Conservation (phyloP, 2,797 vertebrate species). For the Apodemus agrarius region DNA sequence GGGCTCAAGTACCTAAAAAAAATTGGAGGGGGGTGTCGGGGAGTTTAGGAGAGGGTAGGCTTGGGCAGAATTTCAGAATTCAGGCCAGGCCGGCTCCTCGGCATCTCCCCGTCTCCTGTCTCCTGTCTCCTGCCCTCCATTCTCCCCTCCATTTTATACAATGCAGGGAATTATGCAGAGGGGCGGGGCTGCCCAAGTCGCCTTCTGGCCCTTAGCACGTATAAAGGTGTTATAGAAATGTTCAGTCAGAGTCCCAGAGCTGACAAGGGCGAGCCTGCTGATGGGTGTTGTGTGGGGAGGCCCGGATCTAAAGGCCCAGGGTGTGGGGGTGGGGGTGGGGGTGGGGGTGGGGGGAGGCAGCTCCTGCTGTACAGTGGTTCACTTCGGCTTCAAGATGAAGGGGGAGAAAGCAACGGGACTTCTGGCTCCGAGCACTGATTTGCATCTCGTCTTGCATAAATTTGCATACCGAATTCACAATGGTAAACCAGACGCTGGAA, state of each 20-base stretch:
- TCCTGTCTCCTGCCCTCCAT: constrained; percentile 24
- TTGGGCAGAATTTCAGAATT: constrained; percentile 61
- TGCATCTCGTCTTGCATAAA: constrained; percentile 83
- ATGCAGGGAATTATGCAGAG: constrained; percentile 72
- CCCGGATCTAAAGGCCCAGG: constrained; percentile 46
- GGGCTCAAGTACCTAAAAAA: background rate
- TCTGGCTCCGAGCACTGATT: constrained; percentile 75
- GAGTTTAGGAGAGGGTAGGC: background rate
- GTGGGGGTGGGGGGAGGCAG: constrained; percentile 27
- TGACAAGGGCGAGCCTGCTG: background rate
- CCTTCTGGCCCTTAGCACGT: constrained; percentile 56
- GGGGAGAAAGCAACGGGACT: constrained; percentile 66
- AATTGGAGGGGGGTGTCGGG: background rate
- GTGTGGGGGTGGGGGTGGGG: background rate
- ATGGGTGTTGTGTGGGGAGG: background rate
- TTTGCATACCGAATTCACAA: constrained; percentile 82
- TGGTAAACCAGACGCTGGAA: constrained; percentile 72
- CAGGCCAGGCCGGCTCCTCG: constrained; percentile 24
- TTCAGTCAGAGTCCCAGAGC: constrained; percentile 58
- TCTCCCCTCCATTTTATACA: background rate
- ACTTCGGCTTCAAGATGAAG: constrained; percentile 59
- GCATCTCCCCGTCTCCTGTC: constrained; percentile 43
- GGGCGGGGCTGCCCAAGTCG: constrained; percentile 65
- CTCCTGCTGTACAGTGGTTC: constrained; percentile 76
- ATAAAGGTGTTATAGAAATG: constrained; percentile 78